Evolutionary conservation across 1,140 invertebrate species (phyloP), one percentile per base, ranked within the genome.

Genomic region (Kradibia gibbosae): DNA sequence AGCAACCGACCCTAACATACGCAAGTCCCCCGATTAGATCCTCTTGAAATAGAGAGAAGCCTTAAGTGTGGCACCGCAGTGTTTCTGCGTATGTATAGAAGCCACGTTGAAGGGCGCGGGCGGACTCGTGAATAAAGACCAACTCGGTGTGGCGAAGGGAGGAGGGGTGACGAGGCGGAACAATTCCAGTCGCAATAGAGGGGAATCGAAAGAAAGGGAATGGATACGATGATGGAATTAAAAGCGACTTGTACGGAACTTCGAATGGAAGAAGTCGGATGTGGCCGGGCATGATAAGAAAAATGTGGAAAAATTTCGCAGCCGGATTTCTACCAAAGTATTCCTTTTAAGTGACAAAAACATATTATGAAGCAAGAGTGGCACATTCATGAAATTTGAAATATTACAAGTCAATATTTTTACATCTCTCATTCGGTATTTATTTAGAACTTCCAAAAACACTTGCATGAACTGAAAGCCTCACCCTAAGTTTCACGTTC

Each of bases 11-110:
- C 60, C n/a, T 25, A 11, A 76, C 60, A 62, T 76, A 76, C 60
- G 28, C 36, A 42, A 20, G 25, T n/a, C n/a, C n/a, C n/a, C 60
- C 25, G 60, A 62, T 62, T 62, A 20, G 36, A 60, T 20, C n/a
- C 53, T 76, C 73, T 76, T 36, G 73, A 76, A 76, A 76, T 76
- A 76, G 73, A 76, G 53, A 76, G n/a, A 76, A 36, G 53, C n/a
- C 31, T 45, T 13, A 34, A 62, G 31, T 62, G 60, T 13, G 22
- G 20, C 36, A 8, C 34, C 22, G 17, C 1, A 5, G 36, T 67
- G 65, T 36, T 28, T 34, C 39, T 20, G 65, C 20, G 20, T 22
- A 36, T 28, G 65, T 67, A 31, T 17, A 34, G 62, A 67, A 5
- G 17, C 67, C 39, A 25, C 28, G 20, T 5, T 48, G 42, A 45